Evolutionary conservation across 1,140 invertebrate genomes (phyloP).

Genomic region (Andrena cerasifolii): DNA sequence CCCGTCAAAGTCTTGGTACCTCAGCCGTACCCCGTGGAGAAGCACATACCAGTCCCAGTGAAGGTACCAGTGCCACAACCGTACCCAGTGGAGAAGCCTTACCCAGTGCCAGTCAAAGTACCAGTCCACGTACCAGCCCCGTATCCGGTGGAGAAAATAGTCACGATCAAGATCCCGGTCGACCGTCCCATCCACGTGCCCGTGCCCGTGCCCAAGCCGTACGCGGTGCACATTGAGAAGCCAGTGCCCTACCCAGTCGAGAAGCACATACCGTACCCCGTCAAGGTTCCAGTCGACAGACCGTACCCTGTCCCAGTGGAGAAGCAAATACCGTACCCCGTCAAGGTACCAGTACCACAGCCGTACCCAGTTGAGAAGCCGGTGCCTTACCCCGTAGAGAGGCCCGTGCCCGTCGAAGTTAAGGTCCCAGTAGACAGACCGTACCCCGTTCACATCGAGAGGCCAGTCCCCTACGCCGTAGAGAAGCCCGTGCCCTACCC

Average conservation of each 20-base stretch:
- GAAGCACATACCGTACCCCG: slow-evolving; percentile 85
- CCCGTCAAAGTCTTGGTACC: slow-evolving; percentile 86
- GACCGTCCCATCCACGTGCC: slow-evolving; percentile 84
- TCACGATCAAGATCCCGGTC: slow-evolving; percentile 85
- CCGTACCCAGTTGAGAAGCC: slow-evolving; percentile 80
- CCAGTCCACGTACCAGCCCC: slow-evolving; percentile 86
- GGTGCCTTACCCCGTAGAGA: slow-evolving; percentile 86
- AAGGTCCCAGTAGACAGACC: slow-evolving; percentile 83
- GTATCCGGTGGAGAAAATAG: slow-evolving; percentile 84
- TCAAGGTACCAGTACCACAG: slow-evolving; percentile 80
- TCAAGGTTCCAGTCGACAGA: slow-evolving; percentile 85
- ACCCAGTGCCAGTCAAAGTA: slow-evolving; percentile 85
- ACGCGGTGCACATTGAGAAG: slow-evolving; percentile 87
- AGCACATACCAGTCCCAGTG: slow-evolving; percentile 85
- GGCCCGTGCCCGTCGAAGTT: slow-evolving; percentile 76
- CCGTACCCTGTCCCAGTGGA: slow-evolving; percentile 86
- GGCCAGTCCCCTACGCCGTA: slow-evolving; percentile 84
- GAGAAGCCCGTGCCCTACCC: slow-evolving; percentile 87
- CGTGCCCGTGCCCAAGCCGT: slow-evolving; percentile 82
- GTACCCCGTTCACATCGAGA: slow-evolving; percentile 83
- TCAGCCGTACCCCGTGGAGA: slow-evolving; percentile 87
- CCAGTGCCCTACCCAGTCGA: slow-evolving; percentile 84
- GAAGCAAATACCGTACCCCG: slow-evolving; percentile 85
- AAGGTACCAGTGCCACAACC: slow-evolving; percentile 89
- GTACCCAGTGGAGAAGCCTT: slow-evolving; percentile 87